These are phyloP conservation scores for Morus bassanus DNA, from an alignment of 2,797 vertebrate genomes.

Conservation along the genomic window DNA sequence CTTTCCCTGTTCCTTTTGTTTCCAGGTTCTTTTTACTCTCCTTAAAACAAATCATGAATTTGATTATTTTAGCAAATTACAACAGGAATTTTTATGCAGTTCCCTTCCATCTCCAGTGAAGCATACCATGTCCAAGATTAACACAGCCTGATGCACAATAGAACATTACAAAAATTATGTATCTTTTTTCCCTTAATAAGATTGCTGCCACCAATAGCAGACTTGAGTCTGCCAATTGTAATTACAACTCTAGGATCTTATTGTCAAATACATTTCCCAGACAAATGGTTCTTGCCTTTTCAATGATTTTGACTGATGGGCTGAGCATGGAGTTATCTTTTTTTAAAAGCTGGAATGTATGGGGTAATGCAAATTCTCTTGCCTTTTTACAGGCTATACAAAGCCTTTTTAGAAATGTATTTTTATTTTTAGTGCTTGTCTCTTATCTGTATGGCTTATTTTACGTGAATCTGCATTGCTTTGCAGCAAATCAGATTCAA, in stretches of 20 bases:
- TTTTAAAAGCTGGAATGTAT: background rate
- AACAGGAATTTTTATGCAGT: background rate
- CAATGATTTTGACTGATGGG: slow-evolving; percentile 33
- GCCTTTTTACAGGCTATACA: slow-evolving; percentile 4
- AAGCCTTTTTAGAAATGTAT: slow-evolving; percentile 3
- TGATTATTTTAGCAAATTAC: slow-evolving; percentile 32
- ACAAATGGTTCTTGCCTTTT: slow-evolving; percentile 41
- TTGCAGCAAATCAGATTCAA: slow-evolving; percentile 53
- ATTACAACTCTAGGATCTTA: slow-evolving; percentile 38
- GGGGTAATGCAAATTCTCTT: background rate
- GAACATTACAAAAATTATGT: slow-evolving; percentile 6
- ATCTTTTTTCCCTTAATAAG: slow-evolving; percentile 11
- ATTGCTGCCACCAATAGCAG: slow-evolving; percentile 1
- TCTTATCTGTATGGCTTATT: slow-evolving; percentile 36
- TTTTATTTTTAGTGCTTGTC: slow-evolving; percentile 39
- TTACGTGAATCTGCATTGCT: slow-evolving; percentile 27
- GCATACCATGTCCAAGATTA: background rate
- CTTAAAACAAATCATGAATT: background rate
- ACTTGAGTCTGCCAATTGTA: slow-evolving; percentile 34
- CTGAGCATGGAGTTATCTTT: background rate
- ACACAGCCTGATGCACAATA: background rate
- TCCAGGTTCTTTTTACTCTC: background rate
- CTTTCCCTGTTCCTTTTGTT: background rate
- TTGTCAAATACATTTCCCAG: slow-evolving; percentile 36
- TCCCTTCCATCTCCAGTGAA: slow-evolving; percentile 10